Evolutionary conservation across 2,888 invertebrate species (phyloP).

Genomic region (Lydus trimaculatus): DNA sequence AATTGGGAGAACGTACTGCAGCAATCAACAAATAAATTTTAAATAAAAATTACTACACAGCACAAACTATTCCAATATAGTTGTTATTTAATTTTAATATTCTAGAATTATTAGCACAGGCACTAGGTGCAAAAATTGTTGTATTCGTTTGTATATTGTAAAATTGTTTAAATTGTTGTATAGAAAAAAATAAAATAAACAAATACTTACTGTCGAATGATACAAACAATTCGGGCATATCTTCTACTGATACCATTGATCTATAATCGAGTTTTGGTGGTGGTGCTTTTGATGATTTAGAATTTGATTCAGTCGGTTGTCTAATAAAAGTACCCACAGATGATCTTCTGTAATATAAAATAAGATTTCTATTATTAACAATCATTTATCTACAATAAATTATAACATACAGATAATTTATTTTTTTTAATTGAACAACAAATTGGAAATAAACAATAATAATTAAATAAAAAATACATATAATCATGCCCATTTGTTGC

Average conservation of each 20-base stretch:
- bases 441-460: not conserved
- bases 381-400: too few relatives aligned
- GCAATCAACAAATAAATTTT: slow-evolving; percentile 47
- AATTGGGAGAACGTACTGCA: slow-evolving; percentile 59
- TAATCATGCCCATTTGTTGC: slow-evolving; percentile 7
- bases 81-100: not conserved
- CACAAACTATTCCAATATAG: slow-evolving; percentile 8
- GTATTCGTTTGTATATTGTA: not conserved
- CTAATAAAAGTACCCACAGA: slow-evolving; percentile 88
- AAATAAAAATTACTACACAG: slow-evolving; percentile 26
- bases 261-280: slow-evolving; percentile 86
- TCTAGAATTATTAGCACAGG: not conserved
- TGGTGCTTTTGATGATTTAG: slow-evolving; percentile 65
- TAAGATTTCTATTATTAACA: not conserved
- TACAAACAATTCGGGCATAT: slow-evolving; percentile 94
- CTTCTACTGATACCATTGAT: slow-evolving; percentile 93
- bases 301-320: slow-evolving; percentile 70
- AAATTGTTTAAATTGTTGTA: not conserved
- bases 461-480: too few relatives aligned
- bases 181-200: not conserved
- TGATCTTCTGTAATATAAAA: slow-evolving; percentile 70
- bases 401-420: not conserved
- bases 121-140: slow-evolving; percentile 24
- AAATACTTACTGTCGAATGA: slow-evolving; percentile 88
- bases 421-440: not conserved